Base-by-base conservation (phyloP, 2,113 vertebrate species). In the Nycticryphes semicollaris region DNA sequence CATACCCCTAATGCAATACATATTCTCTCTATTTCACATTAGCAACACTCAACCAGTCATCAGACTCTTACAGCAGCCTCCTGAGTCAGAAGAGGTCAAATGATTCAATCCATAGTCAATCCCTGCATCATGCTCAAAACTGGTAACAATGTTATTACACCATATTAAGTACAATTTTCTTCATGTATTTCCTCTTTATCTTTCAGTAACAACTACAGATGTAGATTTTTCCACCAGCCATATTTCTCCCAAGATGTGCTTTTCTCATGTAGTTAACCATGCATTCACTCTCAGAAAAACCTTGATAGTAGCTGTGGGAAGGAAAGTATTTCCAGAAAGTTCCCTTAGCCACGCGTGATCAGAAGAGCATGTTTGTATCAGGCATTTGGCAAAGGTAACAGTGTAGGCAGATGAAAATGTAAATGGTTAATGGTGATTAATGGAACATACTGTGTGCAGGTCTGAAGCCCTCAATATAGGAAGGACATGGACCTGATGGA, bases 51-150 rank as follows among this genome's bases (percentile, higher is more conserved):
- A 86, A 20, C 18, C 33, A 84, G 68, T 88, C 88, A 84, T 33
- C 60, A 47, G 51, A 35, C 56, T 92, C 79, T 92, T 85, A 51
- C 35, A 53, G 33, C 24, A 43, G 37, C 23, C 33, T n/a, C 14
- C 3, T 93, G 93, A 94, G 83, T 95, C 94, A 96, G 50, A 81
- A 79, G 14, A 66, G 8, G 39, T 33, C 76, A 81, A 95, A 77
- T 63, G 86, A 84, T 31, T 91, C n/a, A 56, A n/a, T 14, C 30
- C 27, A 14, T 4, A 70, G 73, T 93, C 85, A 94, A 78, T 6
- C 6, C 31, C 59, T 81, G 64, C 76, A 43, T 95, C 85, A 86
- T 12, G 7, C 79, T 74, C 5, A 4, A 88, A 92, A 60, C 0
- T 3, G 56, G 41, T 70, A 76, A 80, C 33, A 84, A 9, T 56